Base-by-base conservation (phyloP, 2,797 vertebrate species). In the Neosalanx taihuensis region DNA sequence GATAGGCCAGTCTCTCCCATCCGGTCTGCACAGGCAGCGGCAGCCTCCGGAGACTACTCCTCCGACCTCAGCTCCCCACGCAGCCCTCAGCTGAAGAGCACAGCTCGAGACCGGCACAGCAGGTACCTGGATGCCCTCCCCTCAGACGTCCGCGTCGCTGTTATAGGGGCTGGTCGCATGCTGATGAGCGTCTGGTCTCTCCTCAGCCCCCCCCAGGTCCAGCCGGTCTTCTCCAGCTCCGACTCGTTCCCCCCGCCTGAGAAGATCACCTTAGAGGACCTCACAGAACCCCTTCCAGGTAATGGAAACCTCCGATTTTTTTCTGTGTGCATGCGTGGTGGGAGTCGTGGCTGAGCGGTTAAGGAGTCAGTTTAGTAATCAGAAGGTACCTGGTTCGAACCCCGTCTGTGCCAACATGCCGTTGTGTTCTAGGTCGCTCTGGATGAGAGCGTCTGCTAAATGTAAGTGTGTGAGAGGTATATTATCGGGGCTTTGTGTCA, bases 191-290 rank as follows among this genome's bases (percentile, higher is more conserved):
- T 81, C 13, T 79, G 37, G 51, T 7, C 69, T 49, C 46, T 26
- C 71, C 62, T 59, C 76, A 93, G 92, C 75, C 84, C 85, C 37
- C 76, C 83, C 31, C 64, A 87, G 64, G 71, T 72, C 0, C 82
- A 86, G 60, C 73, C 79, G 2, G 76, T 75, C 35, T 26, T 81
- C 72, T 90, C 88, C 72, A 92, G 89, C 69, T 88, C 86, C 0
- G 89, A 88, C 35, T 92, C 92, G 1, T 92, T 91, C 3, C 91
- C 92, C 3, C 86, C 86, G 71, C 92, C 92, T 0, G 92, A 92
- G 71, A 89, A 85, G 81, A 92, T 94, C 74, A 86, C 72, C 59
- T 75, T 94, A 0, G 85, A 91, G 37, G 93, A 94, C 64, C 92
- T 94, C 70, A 89, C 87, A 0, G 85, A 82, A 51, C 80, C 72